Percentiles rank a stretch among this genome's conserved stretches.
phyloP scores from a whole-genome alignment of 1,140 invertebrate species.

The Sipha flava region DNA sequence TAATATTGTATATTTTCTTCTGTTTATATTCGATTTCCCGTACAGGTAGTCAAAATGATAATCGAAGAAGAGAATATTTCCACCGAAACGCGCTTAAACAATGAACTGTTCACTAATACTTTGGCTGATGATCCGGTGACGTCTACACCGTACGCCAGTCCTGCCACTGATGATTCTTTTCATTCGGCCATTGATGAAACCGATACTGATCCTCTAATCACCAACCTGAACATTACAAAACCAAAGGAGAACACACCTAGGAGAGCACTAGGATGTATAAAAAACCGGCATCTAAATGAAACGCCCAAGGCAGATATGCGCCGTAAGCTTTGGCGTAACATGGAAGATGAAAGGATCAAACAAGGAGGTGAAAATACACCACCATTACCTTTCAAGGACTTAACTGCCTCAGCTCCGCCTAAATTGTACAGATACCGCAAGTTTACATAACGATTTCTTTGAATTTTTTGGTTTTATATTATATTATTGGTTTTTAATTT shows the following conservation, averaged over 20 bases:
- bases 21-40: too few relatives aligned
- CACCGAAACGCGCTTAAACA: not conserved
- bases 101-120: not conserved
- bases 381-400: not conserved
- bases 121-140: not conserved
- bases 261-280: not conserved
- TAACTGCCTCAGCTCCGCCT: slow-evolving; percentile 9
- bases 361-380: slow-evolving; percentile 14
- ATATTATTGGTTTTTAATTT: not conserved
- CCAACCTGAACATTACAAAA: not conserved
- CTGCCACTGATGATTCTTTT: slow-evolving; percentile 17
- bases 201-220: not conserved
- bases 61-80: slow-evolving; percentile 21
- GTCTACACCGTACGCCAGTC: not conserved
- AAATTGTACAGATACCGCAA: not conserved
- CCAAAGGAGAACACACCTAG: not conserved
- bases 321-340: slow-evolving; percentile 27
- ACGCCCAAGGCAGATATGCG: not conserved
- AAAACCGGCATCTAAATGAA: slow-evolving; percentile 10
- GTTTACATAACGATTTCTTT: not conserved
- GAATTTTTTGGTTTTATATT: not conserved
- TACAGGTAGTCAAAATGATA: not conserved
- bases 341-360: slow-evolving; percentile 15
- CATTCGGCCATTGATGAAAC: slow-evolving; percentile 9
- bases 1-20: too few relatives aligned